Evolutionary conservation across 2,888 invertebrate species (phyloP), one percentile per base, ranked within the genome.

Genomic region (Taphrorychus bicolor): DNA sequence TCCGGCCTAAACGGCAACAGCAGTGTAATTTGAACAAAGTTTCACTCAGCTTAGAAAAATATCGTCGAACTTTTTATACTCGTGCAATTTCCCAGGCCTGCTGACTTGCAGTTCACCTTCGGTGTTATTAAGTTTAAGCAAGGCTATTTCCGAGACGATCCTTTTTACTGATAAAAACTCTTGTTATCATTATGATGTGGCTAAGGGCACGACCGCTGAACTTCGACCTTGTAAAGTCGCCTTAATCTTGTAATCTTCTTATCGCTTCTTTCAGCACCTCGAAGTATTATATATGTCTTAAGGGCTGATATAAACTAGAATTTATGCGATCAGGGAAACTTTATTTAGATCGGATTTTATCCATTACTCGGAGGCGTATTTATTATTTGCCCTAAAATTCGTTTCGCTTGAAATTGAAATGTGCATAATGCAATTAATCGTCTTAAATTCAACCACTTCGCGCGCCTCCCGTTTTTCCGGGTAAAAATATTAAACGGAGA

Each of bases 141-240:
- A 52, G 14, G 59, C 19, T 53, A 66, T 66, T 66, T 56, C 52
- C 54, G 45, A 66, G 59, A 66, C 54, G 59, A 49, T 54, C 59
- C 32, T 63, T 59, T 66, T 61, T 51, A 24, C 61, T 52, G 66
- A 66, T 66, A 66, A 66, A 45, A 61, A 66, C 18, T 52, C 57
- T 57, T 61, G 61, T 66, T 66, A 66, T 62, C 66, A 66, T 66
- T 61, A 61, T 54, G 60, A 61, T 52, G 66, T 66, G 61, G 61
- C 52, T 61, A 66, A 66, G 61, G 52, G 23, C 59, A 45, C 59
- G 18, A 59, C 53, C 60, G 66, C 49, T 49, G 32, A 56, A 63
- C 57, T 63, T 63, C 19, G 41, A 21, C 53, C 60, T 60, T 60
- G 59, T 59, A 54, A 48, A 52, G 57, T 63, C 42, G 5, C 54